These are phyloP conservation scores for Nasonia giraulti DNA, from an alignment of 1,140 invertebrate species.

Conservation along the genomic window DNA sequence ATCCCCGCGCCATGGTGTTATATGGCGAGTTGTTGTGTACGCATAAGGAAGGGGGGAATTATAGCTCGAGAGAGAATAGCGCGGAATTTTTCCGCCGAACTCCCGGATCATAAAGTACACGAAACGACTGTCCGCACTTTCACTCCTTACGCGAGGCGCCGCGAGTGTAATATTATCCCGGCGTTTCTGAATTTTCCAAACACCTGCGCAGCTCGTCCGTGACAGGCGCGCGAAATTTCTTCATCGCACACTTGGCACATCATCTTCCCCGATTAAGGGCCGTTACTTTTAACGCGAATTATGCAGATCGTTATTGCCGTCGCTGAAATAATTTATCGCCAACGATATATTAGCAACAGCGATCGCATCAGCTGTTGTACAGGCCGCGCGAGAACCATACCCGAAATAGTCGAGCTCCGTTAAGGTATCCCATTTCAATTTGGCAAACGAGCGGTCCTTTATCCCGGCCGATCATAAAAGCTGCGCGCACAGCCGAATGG, in stretches of 20 bases:
- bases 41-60: background rate
- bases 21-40: background rate
- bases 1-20: background rate
- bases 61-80: background rate
- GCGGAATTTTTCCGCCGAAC: background rate
- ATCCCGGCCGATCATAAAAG: too few species aligned
- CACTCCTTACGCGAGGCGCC: background rate
- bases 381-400: too few species aligned
- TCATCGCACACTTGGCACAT: background rate
- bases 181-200: slow-evolving; percentile 37
- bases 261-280: too few species aligned
- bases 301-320: too few species aligned
- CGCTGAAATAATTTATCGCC: too few species aligned
- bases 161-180: background rate
- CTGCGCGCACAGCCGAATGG: too few species aligned
- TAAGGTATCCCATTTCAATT: too few species aligned
- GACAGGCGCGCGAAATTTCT: slow-evolving; percentile 8
- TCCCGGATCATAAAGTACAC: background rate
- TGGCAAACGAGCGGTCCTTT: too few species aligned
- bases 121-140: slow-evolving; percentile 21
- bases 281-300: too few species aligned
- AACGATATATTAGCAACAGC: too few species aligned
- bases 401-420: too few species aligned
- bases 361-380: too few species aligned
- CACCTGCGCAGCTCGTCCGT: slow-evolving; percentile 14